phyloP scores from a whole-genome alignment of 53 echinoderm and acorn worm species.

The Patiria pectinifera region DNA sequence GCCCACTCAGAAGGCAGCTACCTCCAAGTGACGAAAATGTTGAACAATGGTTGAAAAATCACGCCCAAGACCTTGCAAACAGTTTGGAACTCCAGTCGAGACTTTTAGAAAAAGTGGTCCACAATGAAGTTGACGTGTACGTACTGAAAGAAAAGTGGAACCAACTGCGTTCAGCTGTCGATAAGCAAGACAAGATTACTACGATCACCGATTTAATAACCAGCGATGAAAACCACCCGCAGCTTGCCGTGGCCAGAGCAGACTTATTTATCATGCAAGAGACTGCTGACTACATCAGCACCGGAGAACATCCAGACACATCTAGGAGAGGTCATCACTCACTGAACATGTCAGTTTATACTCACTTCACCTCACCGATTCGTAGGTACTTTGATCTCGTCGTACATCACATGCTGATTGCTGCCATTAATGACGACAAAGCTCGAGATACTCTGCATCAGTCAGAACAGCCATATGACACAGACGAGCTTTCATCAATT shows the following conservation, averaged over 20 bases:
- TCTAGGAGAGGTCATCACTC: conserved; percentile 59
- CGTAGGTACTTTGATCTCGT: conserved; percentile 87
- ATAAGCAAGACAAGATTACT: conserved; percentile 35
- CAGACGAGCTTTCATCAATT: conserved; percentile 64
- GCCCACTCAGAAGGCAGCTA: conserved; percentile 76
- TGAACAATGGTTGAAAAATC: conserved; percentile 57
- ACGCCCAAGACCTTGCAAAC: conserved; percentile 9
- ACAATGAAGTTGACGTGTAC: conserved; percentile 2
- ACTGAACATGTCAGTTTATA: conserved; percentile 52
- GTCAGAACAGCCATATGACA: conserved; percentile 53
- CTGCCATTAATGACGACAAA: conserved; percentile 60
- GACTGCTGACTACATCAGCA: conserved; percentile 65
- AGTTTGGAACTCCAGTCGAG: conserved; percentile 40
- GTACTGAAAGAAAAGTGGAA: conserved; percentile 55
- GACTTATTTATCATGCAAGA: conserved; percentile 66
- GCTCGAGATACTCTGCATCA: conserved; percentile 11
- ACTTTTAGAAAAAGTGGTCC: background rate
- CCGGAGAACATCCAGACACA: conserved; percentile 43
- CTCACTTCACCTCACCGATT: conserved; percentile 86
- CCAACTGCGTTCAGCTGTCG: conserved; percentile 4
- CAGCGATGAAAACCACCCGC: conserved; percentile 74
- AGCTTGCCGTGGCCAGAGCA: conserved; percentile 70
- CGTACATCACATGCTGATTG: conserved; percentile 81
- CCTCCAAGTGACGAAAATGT: conserved; percentile 68
- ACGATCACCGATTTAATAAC: conserved; percentile 65